phyloP scores from a whole-genome alignment of 2,113 vertebrate species.

The Periophthalmodon schlosseri region DNA sequence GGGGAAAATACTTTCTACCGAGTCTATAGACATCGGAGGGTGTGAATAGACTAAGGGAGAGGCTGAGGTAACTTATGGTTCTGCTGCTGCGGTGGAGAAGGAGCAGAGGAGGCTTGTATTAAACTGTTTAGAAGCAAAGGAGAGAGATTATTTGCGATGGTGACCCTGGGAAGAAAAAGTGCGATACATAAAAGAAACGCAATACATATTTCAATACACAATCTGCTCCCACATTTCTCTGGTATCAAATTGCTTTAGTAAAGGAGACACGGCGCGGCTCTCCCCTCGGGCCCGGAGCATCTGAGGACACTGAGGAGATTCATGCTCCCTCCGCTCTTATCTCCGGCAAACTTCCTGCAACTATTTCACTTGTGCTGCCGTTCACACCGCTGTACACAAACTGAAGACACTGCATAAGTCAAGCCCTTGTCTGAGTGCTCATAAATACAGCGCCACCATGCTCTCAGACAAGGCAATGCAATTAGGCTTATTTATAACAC shows the following conservation, averaged over 20 bases:
- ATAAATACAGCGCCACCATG: constrained; percentile 57
- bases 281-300: constrained; percentile 8
- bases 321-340: constrained; percentile 26
- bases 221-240: constrained; percentile 8
- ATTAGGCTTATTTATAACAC: constrained; percentile 69
- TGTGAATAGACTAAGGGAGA: neutral
- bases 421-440: constrained; percentile 23
- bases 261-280: neutral
- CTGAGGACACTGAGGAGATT: constrained; percentile 23
- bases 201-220: constrained; percentile 11
- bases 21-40: neutral
- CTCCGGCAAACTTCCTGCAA: constrained; percentile 27
- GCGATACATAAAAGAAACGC: neutral
- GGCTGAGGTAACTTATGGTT: neutral
- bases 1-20: neutral
- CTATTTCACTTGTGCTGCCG: constrained; percentile 31
- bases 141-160: neutral
- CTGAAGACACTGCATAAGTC: constrained; percentile 25
- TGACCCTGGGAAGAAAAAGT: constrained; percentile 3
- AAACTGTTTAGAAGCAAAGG: neutral
- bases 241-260: constrained; percentile 12
- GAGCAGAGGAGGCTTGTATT: neutral
- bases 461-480: constrained; percentile 56
- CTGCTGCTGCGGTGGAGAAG: neutral
- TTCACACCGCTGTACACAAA: constrained; percentile 7